These are phyloP conservation scores for Lithobates sylvaticus DNA, from an alignment of 2,797 vertebrate species.

Conservation along the genomic window DNA sequence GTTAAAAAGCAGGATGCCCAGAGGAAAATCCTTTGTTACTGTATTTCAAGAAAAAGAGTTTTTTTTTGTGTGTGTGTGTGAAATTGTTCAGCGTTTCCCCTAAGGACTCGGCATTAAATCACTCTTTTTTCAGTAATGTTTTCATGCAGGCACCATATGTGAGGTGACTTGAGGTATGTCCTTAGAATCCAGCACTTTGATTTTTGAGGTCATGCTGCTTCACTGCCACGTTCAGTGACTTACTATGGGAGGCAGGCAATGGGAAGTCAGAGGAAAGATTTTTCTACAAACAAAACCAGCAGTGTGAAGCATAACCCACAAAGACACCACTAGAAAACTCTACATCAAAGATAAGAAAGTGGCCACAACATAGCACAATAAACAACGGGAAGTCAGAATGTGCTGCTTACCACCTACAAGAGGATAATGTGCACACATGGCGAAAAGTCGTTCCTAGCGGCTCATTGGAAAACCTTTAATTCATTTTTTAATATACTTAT, in stretches of 20 bases:
- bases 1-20: conserved; percentile 16
- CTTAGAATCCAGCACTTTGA: conserved; percentile 9
- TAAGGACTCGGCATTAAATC: conserved; percentile 31
- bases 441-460: neutral
- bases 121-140: conserved; percentile 31
- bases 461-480: neutral
- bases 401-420: neutral
- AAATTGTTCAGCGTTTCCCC: conserved; percentile 30
- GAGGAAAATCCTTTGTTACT: conserved; percentile 39
- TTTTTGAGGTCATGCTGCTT: conserved; percentile 43
- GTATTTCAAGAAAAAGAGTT: neutral
- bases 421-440: neutral
- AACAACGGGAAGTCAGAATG: conserved; percentile 5
- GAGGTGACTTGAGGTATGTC: conserved; percentile 29
- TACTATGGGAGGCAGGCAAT: conserved; percentile 20
- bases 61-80: conserved; percentile 9
- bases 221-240: conserved; percentile 46
- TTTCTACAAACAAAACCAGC: conserved; percentile 36
- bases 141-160: conserved; percentile 37
- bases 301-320: conserved; percentile 8
- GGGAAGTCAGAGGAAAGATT: conserved; percentile 19
- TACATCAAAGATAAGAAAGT: conserved; percentile 18
- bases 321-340: neutral
- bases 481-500: no score
- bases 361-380: neutral